Evolutionary conservation across 2,888 invertebrate genomes (phyloP), one percentile per base, ranked within the genome.

Genomic region (Hanleya hanleyi): DNA sequence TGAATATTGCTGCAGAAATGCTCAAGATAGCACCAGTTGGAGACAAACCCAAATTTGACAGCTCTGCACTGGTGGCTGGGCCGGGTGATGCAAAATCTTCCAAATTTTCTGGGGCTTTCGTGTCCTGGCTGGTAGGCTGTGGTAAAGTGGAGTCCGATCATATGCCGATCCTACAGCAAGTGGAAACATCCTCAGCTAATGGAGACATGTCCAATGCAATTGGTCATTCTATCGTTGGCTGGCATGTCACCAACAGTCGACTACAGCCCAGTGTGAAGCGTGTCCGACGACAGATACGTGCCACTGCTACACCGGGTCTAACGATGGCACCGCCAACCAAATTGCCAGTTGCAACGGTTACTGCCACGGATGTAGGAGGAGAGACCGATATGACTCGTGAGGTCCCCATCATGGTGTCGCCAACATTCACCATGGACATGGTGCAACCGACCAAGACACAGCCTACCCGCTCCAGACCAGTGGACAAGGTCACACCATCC

Each of bases 181-280:
- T 95, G 15, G 93, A 94, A 75, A 93, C 93, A 67, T 94, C 94
- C 81, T 93, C 95, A 0, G 92, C 93, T 4, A 95, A 95, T 84
- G 95, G 95, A 0, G 94, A 94, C 0, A 91, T 96, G 69, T 92
- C 94, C 29, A 93, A 94, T 85, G 92, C 94, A 15, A 86, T 95
- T 67, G 93, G 94, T 35, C 91, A 94, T 83, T 94, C 95, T 0
- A 93, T 95, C 22, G 91, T 94, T 38, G 94, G 94, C 33, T 96
- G 95, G 95, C 92, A 94, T 70, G 93, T 94, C 38, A 92, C 92
- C 79, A 92, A 91, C 83, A 91, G 85, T 37, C 76, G 91, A 77
- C 90, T 91, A 38, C 90, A 90, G 69, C 78, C 84, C 5, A 77
- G 83, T 38, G 22, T 67, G 22, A 81, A 83, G 70, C 79, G 76